Evolutionary conservation across 2,888 invertebrate species (phyloP), one percentile per base, ranked within the genome.

Genomic region (Chloroclysta siterata): DNA sequence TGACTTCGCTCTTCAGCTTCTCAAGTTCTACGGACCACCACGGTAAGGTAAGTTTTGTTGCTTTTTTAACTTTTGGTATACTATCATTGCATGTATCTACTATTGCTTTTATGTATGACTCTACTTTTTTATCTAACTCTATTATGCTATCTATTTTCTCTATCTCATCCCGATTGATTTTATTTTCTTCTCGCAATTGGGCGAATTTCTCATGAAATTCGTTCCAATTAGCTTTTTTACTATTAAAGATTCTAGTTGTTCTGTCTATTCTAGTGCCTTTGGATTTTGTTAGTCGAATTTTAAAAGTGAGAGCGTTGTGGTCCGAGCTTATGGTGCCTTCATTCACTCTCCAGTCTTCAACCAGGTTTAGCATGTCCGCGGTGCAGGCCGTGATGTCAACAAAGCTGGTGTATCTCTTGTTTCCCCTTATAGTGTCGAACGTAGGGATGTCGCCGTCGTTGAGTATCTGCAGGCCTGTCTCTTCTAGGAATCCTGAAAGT

Each of bases 331-430:
- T 46, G 5, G 7, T 8, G 5, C 39, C 39, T 10, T 7, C n/a
- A 13, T 41, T 41, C 3, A 47, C 22, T 10, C 11, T 47, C 73
- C 72, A 72, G 44, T 66, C 52, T 0, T 66, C 68, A 0, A 74
- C 44, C 7, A 55, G 3, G 11, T 41, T 51, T 0, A 73, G 46
- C 3, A 73, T 0, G 0, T 65, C 63, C 0, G 8, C 4, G 0
- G 73, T 58, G 54, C 76, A 75, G 0, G 71, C 71, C 6, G 77
- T 76, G 0, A 78, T 36, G 44, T 77, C 77, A 0, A 77, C 73
- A 11, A 41, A 41, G 53, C 75, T 78, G 6, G 15, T 44, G 50
- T 55, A 72, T 0, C 0, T 3, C 29, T 36, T 63, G 0, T 52
- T 50, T 0, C 72, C 69, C 28, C 75, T 63, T 0, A 71, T 39